Percentiles rank a stretch among this genome's conserved stretches.
Evolutionary conservation across 2,113 vertebrate species (phyloP).

Genomic region (Pyxicephalus adspersus): DNA sequence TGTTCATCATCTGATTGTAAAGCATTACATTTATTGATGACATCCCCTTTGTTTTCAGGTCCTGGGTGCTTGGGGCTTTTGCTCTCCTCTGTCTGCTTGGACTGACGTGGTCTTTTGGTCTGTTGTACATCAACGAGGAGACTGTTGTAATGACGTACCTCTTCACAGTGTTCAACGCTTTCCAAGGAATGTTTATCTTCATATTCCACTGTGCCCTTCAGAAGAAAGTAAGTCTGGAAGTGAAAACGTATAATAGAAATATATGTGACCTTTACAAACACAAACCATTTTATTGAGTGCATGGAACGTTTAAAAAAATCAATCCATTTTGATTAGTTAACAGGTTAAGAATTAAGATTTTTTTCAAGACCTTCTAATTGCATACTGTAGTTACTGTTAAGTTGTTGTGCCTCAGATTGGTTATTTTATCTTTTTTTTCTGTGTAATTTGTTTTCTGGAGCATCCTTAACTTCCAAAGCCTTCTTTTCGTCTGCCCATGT

Average conservation of each 20-base stretch:
- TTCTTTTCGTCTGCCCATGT: too few relatives aligned
- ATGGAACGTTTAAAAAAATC: too few relatives aligned
- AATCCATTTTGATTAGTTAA: too few relatives aligned
- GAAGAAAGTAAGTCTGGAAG: constrained; percentile 88
- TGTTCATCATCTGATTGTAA: background rate
- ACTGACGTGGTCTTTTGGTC: constrained; percentile 95
- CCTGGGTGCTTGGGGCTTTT: constrained; percentile 96
- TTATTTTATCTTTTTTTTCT: too few relatives aligned
- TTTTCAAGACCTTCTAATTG: too few relatives aligned
- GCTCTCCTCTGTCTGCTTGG: constrained; percentile 94
- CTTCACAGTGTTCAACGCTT: constrained; percentile 98
- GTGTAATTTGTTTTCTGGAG: too few relatives aligned
- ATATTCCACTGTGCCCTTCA: constrained; percentile 98
- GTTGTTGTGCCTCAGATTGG: too few relatives aligned
- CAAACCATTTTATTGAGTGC: too few relatives aligned
- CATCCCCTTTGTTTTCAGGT: constrained; percentile 78
- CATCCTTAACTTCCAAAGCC: too few relatives aligned
- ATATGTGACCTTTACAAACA: too few relatives aligned
- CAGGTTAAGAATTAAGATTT: too few relatives aligned
- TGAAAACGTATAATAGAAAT: background rate
- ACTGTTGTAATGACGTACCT: constrained; percentile 97
- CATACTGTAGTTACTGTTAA: too few relatives aligned
- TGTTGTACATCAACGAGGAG: constrained; percentile 95
- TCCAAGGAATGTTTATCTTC: constrained; percentile 99
- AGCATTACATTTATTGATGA: background rate